Evolutionary conservation across 2,888 invertebrate genomes (phyloP), one percentile per base, ranked within the genome.

Genomic region (Rhorus exstirpatorius): DNA sequence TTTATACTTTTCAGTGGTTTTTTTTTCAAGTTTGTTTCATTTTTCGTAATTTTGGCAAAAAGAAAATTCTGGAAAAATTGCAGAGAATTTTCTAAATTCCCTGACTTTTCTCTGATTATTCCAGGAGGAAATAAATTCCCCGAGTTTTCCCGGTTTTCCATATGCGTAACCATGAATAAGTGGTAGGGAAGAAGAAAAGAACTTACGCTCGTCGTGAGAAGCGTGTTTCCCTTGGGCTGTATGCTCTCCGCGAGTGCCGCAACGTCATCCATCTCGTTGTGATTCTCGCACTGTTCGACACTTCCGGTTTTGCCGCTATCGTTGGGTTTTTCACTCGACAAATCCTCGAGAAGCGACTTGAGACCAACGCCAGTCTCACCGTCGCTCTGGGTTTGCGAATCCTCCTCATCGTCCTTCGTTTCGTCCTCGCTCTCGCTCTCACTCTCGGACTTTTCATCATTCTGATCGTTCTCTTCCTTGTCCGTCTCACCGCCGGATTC

Each of bases 191-290:
- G 3, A 26, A 12, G 10, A 10, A 31, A 10, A 31, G 8, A 55
- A 93, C 94, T 93, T 92, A 96, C 96, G 93, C 96, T 96, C 71
- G 99, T 98, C 77, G 98, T 98, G 87, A 98, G 97, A 86, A 99
- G 94, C 21, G 99, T 99, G 91, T 98, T 98, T 91, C 99, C 99
- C 92, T 98, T 99, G 1, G 99, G 99, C 93, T 99, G 99, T 92
- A 99, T 97, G 93, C 98, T 97, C 93, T 98, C 97, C 58, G 99
- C 99, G 88, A 98, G 95, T 72, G 97, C 97, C 61, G 99, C 98
- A 68, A 98, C 98, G 93, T 98, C 97, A 93, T 97, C 97, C 91
- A 98, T 97, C 93, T 97, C 95, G 86, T 93, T 95, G 91, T 95
- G 95, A 91, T 95, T 95, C 85, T 94, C 94, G 87, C 95, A 94